Base-by-base conservation (phyloP, 1,140 invertebrate genomes). In the Drosophila ohnishii region DNA sequence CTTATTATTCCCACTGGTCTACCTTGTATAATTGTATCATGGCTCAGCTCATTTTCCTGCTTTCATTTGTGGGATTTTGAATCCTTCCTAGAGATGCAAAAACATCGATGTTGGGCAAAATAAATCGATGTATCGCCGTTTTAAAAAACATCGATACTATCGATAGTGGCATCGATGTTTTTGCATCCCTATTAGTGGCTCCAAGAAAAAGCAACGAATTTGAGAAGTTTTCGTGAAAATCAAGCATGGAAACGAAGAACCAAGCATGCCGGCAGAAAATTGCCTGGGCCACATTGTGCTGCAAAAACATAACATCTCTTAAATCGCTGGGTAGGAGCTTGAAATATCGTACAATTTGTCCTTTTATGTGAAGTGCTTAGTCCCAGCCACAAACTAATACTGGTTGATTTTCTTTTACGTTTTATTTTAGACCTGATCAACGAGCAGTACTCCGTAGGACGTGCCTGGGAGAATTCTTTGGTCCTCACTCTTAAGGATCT, bases 261-360 rank as follows among this genome's bases (percentile, higher is more conserved):
- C 83, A 89, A 48, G 62, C 73, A 16, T 86, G 86, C 5, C 77
- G 90, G 78, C 90, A 39, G 19, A 88, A 65, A 16, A 78, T 90
- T 25, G 72, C 88, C 8, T 91, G 90, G 90, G 90, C 90, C 30
- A 70, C 80, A 35, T 66, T 91, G 10, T 89, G 90, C 64, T 83
- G 86, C 32, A 86, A 90, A 30, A 90, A 90, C 45, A 86, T 88
- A 6, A 1, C 4, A 5, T 28, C 25, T 28, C 25, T 91, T 14
- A 86, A 86, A 61, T 77, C 88, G 11, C 60, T 91, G 34, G 90
- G 90, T 91, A 91, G 61, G 84, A 67, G 63, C 56, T 61, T 77
- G 28, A 76, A 65, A 51, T 85, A 88, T 76, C 79, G 74, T 51
- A 77, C 80, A 42, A 45, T 80, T 14, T 88, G 76, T 74, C 76